Conservation (phyloP, 2,113 vertebrate species). For the Zosterops pallidus region DNA sequence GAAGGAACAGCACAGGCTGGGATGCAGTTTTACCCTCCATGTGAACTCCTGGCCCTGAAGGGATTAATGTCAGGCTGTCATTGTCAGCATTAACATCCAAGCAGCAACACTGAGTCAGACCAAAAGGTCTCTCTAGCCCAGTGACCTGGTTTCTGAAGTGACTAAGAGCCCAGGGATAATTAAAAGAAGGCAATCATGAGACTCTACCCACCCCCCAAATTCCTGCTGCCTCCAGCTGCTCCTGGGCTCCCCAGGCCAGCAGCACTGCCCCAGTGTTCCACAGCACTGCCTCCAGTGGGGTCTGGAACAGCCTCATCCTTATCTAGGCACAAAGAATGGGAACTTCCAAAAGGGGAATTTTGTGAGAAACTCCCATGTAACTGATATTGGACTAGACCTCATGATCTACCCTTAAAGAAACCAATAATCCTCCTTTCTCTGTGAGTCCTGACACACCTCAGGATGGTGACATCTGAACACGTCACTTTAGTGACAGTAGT, state of each 20-base stretch:
- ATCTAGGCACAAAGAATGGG: not conserved
- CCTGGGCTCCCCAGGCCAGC: not conserved
- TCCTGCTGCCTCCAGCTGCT: not conserved
- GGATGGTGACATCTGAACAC: fast-evolving
- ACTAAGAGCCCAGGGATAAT: not conserved
- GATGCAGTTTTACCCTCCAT: not conserved
- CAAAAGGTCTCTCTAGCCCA: not conserved
- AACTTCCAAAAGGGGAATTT: not conserved
- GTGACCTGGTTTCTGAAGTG: not conserved
- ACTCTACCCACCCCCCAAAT: not conserved
- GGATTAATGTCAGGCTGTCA: conserved; percentile 42
- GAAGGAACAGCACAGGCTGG: not conserved
- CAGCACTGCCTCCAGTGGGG: fast-evolving
- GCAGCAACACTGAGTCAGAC: not conserved
- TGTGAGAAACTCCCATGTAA: not conserved
- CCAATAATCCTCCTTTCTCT: not conserved
- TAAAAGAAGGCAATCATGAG: not conserved
- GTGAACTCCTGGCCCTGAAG: not conserved
- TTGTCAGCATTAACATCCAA: not conserved
- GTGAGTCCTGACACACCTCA: not conserved
- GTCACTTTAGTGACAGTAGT: not conserved
- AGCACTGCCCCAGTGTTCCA: not conserved
- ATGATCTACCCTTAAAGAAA: not conserved
- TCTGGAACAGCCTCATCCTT: not conserved
- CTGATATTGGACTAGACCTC: not conserved